Evolutionary conservation across 2,113 vertebrate species (phyloP).

Genomic region (Hypomesus transpacificus): DNA sequence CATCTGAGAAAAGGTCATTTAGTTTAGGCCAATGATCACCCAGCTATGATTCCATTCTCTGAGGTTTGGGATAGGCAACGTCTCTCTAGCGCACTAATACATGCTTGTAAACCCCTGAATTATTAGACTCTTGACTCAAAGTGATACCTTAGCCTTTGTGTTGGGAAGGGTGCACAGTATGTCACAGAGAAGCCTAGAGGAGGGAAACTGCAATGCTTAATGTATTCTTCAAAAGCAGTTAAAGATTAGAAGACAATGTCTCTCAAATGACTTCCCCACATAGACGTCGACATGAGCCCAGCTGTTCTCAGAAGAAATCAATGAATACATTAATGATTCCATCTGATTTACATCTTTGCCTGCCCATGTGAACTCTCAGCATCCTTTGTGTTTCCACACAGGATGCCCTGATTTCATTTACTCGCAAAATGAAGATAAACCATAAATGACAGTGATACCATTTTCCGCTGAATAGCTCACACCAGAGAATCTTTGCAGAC

Average conservation of each 20-base stretch:
- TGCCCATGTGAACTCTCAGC: constrained; percentile 37
- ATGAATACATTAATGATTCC: constrained; percentile 39
- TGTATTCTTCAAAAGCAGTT: not conserved
- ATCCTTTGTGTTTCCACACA: constrained; percentile 20
- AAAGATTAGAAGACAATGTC: not conserved
- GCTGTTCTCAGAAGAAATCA: constrained; percentile 27
- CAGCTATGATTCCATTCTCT: no score
- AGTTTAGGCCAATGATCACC: no score
- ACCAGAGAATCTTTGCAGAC: no score
- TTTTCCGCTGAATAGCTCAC: no score
- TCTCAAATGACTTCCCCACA: not conserved
- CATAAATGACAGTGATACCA: not conserved
- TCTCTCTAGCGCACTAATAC: no score
- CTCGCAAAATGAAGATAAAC: constrained; percentile 35
- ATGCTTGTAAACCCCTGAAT: no score
- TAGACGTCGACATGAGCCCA: constrained; percentile 16
- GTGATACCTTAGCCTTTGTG: not conserved
- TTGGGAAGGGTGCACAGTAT: not conserved
- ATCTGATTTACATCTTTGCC: constrained; percentile 28
- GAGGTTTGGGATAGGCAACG: no score
- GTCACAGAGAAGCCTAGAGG: not conserved
- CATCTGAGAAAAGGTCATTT: no score
- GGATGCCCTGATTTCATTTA: constrained; percentile 48
- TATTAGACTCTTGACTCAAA: not conserved
- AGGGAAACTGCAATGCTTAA: not conserved